Percentiles rank a stretch among this genome's conserved stretches.
phyloP scores from a whole-genome alignment of 2,888 invertebrate species.

The Drosophila stalkeri region DNA sequence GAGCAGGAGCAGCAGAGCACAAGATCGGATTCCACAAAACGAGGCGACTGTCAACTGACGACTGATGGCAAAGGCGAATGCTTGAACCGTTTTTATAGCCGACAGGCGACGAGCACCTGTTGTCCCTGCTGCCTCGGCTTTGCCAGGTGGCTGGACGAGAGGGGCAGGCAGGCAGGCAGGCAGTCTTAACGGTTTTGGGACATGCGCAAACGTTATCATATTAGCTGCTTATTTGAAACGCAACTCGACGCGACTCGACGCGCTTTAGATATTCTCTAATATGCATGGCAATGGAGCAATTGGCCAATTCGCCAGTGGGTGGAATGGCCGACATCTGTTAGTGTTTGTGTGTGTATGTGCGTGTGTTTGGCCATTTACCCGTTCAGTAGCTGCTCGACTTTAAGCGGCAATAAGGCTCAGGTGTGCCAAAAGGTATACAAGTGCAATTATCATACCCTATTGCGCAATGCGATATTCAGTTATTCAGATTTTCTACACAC shows the following conservation, averaged over 20 bases:
- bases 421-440: conserved; percentile 57
- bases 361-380: conserved; percentile 37
- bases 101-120: conserved; percentile 62
- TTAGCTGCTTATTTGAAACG: conserved; percentile 51
- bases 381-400: conserved; percentile 25
- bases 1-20: background rate
- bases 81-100: conserved; percentile 59
- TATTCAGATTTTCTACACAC: conserved; percentile 13
- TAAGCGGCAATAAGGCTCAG: conserved; percentile 71
- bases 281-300: conserved; percentile 48
- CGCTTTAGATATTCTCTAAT: conserved; percentile 53
- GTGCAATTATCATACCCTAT: conserved; percentile 66
- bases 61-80: conserved; percentile 49
- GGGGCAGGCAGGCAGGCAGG: background rate
- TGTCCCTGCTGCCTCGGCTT: conserved; percentile 37
- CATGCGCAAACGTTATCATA: conserved; percentile 65
- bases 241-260: conserved; percentile 35
- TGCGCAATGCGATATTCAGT: conserved; percentile 60
- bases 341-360: too few relatives aligned
- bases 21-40: conserved; percentile 47
- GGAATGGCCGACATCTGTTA: conserved; percentile 14
- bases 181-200: conserved; percentile 34
- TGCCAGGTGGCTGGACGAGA: conserved; percentile 6
- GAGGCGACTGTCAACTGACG: conserved; percentile 42
- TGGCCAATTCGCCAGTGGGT: conserved; percentile 53